Evolutionary conservation across 2,113 vertebrate genomes (phyloP).

Genomic region (Physeter macrocephalus): DNA sequence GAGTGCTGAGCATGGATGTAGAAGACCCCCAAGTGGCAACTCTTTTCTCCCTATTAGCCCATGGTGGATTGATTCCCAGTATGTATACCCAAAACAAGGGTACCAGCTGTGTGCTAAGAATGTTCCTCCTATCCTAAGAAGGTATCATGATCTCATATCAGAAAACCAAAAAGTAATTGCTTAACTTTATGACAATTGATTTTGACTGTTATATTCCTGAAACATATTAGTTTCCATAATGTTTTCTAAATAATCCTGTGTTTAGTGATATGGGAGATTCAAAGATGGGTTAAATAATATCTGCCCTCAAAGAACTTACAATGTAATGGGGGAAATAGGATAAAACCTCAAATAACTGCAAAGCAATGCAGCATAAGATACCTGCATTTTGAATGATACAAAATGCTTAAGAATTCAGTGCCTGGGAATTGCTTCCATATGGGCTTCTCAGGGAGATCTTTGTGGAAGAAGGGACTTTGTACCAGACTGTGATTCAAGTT

Average conservation of each 20-base stretch:
- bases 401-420: not conserved
- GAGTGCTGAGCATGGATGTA: not conserved
- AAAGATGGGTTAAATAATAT: not conserved
- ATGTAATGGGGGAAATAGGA: not conserved
- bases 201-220: not conserved
- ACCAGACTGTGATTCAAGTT: not conserved
- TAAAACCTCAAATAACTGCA: not conserved
- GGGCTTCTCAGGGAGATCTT: not conserved
- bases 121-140: not conserved
- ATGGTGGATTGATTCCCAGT: not conserved
- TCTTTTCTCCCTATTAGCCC: not conserved
- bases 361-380: not conserved
- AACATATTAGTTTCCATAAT: not conserved
- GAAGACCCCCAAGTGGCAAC: not conserved
- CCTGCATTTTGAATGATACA: conserved; percentile 21
- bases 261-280: not conserved
- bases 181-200: not conserved
- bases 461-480: not conserved
- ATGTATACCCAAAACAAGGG: not conserved
- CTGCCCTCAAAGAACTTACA: not conserved
- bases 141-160: not conserved
- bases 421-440: conserved; percentile 27
- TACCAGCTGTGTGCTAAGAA: not conserved
- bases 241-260: not conserved
- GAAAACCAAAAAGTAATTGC: not conserved